phyloP scores from a whole-genome alignment of 2,888 invertebrate species.

The Strigamia transsilvanica region DNA sequence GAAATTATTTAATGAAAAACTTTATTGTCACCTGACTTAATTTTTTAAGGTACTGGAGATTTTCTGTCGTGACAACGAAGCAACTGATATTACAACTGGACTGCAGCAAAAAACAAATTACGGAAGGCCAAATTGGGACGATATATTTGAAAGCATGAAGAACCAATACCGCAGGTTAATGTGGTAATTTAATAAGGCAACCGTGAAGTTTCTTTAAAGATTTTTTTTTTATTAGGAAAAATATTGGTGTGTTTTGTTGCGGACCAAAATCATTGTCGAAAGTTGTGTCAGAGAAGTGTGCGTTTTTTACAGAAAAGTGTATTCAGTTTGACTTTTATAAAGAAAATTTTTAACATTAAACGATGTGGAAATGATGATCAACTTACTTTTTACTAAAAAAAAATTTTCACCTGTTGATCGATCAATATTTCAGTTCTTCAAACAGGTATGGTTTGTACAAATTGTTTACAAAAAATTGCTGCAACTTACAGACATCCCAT shows the following conservation, averaged over 20 bases:
- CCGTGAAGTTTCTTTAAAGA: not conserved
- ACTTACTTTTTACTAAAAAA: not conserved
- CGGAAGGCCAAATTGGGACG: conserved; percentile 50
- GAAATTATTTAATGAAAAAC: too few relatives aligned
- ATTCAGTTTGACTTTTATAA: conserved; percentile 29
- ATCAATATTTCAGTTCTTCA: too few relatives aligned
- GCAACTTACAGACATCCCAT: too few relatives aligned
- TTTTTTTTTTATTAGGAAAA: not conserved
- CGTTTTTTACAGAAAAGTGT: not conserved
- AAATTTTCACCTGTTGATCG: not conserved
- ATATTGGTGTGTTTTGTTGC: conserved; percentile 34
- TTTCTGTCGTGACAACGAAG: not conserved
- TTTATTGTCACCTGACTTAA: too few relatives aligned
- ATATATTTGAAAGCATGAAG: conserved; percentile 1
- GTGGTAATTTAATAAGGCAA: not conserved
- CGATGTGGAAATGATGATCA: not conserved
- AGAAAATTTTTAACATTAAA: conserved; percentile 33
- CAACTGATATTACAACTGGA: conserved; percentile 6
- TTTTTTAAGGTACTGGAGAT: conserved; percentile 15
- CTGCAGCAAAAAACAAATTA: conserved; percentile 41
- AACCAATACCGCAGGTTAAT: not conserved
- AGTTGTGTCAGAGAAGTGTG: not conserved
- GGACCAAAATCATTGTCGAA: conserved; percentile 42
- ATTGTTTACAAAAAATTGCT: too few relatives aligned
- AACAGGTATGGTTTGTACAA: too few relatives aligned